Conservation (phyloP, 2,888 invertebrate species). For the Dicranocentrus wangi region DNA sequence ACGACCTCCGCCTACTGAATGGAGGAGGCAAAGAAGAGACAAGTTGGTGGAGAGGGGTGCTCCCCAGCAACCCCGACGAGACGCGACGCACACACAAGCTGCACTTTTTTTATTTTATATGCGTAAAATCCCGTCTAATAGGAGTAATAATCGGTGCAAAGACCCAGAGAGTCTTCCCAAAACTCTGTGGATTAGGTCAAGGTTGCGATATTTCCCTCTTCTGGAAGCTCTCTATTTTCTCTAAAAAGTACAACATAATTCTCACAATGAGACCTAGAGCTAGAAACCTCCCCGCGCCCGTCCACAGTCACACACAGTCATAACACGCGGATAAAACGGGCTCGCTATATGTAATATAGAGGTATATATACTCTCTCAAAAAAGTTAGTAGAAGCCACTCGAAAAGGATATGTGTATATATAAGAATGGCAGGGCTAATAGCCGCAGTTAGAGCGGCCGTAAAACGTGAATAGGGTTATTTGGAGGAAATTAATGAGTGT, state of each 20-base stretch:
- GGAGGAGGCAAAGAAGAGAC: constrained; percentile 13
- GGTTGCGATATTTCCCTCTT: constrained; percentile 60
- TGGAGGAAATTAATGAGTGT: constrained; percentile 73
- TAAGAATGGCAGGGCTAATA: constrained; percentile 51
- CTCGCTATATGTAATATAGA: background rate
- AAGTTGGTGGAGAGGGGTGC: too few species aligned
- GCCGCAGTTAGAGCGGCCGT: constrained; percentile 61
- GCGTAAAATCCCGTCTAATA: constrained; percentile 57
- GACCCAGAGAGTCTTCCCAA: constrained; percentile 31
- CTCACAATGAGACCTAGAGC: background rate
- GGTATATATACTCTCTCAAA: background rate
- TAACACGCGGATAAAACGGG: too few species aligned
- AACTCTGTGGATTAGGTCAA: constrained; percentile 60
- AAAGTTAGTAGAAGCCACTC: background rate
- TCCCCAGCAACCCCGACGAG: too few species aligned
- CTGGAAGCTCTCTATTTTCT: constrained; percentile 7
- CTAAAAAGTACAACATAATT: constrained; percentile 50
- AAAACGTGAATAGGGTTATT: constrained; percentile 71
- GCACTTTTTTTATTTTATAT: too few species aligned
- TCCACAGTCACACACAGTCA: too few species aligned
- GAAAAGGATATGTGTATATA: background rate
- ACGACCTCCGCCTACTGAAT: constrained; percentile 25
- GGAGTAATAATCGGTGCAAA: constrained; percentile 58
- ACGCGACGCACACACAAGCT: too few species aligned
- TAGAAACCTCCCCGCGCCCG: too few species aligned